Evolutionary conservation across 2,888 invertebrate species (phyloP).

Genomic region (Halictus quadricinctus): DNA sequence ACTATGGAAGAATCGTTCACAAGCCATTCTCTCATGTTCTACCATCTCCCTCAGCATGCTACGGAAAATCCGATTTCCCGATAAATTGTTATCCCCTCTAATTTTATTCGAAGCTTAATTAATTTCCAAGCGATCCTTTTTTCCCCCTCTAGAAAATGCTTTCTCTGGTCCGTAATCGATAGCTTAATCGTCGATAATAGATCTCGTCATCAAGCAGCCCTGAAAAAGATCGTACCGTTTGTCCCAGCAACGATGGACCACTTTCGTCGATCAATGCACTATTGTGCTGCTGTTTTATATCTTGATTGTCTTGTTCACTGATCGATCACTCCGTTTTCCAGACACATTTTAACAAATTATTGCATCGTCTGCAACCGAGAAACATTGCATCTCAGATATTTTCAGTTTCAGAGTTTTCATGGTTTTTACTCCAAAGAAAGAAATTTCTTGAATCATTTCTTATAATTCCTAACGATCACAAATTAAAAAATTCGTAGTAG

Average conservation of each 20-base stretch:
- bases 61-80: slow-evolving; percentile 58
- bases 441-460: too few species aligned
- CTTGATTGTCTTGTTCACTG: not conserved
- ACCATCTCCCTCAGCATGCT: slow-evolving; percentile 40
- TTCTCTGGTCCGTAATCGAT: slow-evolving; percentile 60
- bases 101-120: slow-evolving; percentile 65
- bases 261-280: slow-evolving; percentile 28
- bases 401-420: too few species aligned
- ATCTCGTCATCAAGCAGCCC: slow-evolving; percentile 57
- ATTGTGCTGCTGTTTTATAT: not conserved
- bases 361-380: not conserved
- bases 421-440: too few species aligned
- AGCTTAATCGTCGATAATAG: slow-evolving; percentile 66
- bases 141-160: slow-evolving; percentile 20
- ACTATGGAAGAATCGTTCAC: not conserved
- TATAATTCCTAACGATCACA: too few species aligned
- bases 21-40: not conserved
- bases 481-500: too few species aligned
- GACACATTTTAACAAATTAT: not conserved
- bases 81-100: slow-evolving; percentile 62
- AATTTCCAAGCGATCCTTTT: slow-evolving; percentile 55
- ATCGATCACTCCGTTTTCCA: too few species aligned
- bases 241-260: slow-evolving; percentile 50
- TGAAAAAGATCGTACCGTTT: slow-evolving; percentile 56
- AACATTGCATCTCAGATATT: too few species aligned